Conservation (phyloP, 1,140 invertebrate genomes). For the Phocides pigmalion region DNA sequence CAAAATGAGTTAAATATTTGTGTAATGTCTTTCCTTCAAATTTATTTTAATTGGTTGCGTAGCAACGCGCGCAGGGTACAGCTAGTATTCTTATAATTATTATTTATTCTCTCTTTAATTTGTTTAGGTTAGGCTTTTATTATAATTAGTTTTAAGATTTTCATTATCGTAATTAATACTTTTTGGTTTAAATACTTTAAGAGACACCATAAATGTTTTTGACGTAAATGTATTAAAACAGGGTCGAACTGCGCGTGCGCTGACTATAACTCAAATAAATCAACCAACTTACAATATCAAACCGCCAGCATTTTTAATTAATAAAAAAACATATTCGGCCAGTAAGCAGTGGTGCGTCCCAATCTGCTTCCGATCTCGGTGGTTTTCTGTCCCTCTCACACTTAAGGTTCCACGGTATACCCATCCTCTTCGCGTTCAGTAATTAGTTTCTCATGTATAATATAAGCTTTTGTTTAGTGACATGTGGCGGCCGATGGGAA, state of each 20-base stretch:
- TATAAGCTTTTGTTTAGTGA: slow-evolving; percentile 72
- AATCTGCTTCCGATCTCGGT: slow-evolving; percentile 75
- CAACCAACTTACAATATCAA: slow-evolving; percentile 50
- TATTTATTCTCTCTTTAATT: too few relatives aligned
- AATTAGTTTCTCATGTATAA: slow-evolving; percentile 77
- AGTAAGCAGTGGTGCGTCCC: slow-evolving; percentile 66
- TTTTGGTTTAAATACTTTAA: too few relatives aligned
- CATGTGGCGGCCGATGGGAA: slow-evolving; percentile 62
- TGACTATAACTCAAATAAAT: slow-evolving; percentile 24
- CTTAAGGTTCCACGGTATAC: slow-evolving; percentile 20
- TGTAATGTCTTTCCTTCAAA: too few relatives aligned
- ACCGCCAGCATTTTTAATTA: slow-evolving; percentile 73
- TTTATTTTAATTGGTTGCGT: too few relatives aligned
- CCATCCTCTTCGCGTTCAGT: slow-evolving; percentile 43
- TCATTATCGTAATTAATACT: too few relatives aligned
- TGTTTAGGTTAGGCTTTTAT: too few relatives aligned
- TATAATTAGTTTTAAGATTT: too few relatives aligned
- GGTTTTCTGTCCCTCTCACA: slow-evolving; percentile 41
- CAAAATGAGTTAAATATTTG: too few relatives aligned
- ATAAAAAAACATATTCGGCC: slow-evolving; percentile 75
- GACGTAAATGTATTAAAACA: neutral
- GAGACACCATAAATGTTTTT: neutral
- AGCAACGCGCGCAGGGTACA: too few relatives aligned
- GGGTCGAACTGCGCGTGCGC: slow-evolving; percentile 13
- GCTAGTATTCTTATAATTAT: too few relatives aligned